A percentile compares a stretch with the other conserved stretches of the same genome.
These are phyloP conservation scores for Crenichthys baileyi DNA, from an alignment of 2,797 vertebrate species.

Conservation along the genomic window DNA sequence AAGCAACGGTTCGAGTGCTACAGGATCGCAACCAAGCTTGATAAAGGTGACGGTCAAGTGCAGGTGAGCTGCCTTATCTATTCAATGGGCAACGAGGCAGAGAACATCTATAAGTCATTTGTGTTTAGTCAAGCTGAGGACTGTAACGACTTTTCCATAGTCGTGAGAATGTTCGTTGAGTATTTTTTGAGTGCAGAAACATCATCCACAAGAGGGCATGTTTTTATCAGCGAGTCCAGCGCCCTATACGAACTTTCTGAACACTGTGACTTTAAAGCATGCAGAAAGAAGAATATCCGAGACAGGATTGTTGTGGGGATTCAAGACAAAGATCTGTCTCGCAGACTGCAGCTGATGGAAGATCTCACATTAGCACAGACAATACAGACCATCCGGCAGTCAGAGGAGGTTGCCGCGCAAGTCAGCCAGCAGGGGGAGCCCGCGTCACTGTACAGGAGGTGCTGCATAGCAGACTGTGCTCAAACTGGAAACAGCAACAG, in stretches of 20 bases:
- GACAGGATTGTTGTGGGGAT: not conserved
- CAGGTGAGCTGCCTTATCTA: not conserved
- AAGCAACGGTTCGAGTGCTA: not conserved
- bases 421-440: not conserved
- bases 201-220: not conserved
- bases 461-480: not conserved
- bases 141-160: not conserved
- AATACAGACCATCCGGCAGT: not conserved
- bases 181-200: not conserved
- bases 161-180: not conserved
- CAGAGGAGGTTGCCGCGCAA: not conserved
- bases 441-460: not conserved
- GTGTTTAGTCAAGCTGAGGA: not conserved
- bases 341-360: not conserved
- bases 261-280: not conserved
- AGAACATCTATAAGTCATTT: constrained; percentile 1
- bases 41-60: not conserved
- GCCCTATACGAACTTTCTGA: not conserved
- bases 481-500: constrained; percentile 1
- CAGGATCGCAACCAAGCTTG: not conserved
- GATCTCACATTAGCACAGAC: not conserved
- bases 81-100: not conserved
- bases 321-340: not conserved
- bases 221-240: not conserved
- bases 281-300: not conserved